These are phyloP conservation scores for Ectemnius lituratus DNA, from an alignment of 2,888 invertebrate genomes.

Conservation along the genomic window DNA sequence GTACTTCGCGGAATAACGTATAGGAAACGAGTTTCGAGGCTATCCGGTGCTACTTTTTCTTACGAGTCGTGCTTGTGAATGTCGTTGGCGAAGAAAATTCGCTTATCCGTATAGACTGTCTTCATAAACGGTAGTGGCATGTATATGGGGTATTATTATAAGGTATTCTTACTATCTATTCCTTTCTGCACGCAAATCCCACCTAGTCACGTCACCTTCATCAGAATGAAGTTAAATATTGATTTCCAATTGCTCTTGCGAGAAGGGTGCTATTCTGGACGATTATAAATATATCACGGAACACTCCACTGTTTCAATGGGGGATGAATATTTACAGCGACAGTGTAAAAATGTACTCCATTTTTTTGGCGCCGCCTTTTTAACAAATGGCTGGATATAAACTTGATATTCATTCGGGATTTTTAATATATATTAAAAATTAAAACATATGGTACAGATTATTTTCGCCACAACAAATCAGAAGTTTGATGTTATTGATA, in stretches of 20 bases:
- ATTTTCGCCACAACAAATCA: too few relatives aligned
- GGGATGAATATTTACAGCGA: constrained; percentile 22
- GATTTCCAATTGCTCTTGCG: constrained; percentile 61
- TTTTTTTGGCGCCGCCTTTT: too few relatives aligned
- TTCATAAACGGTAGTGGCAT: constrained; percentile 35
- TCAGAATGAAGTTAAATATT: constrained; percentile 62
- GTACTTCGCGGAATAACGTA: too few relatives aligned
- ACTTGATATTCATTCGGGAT: too few relatives aligned
- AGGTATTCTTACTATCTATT: constrained; percentile 55
- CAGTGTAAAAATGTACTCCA: too few relatives aligned
- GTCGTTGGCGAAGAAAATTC: constrained; percentile 21
- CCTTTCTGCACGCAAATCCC: constrained; percentile 59
- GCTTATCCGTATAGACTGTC: background rate
- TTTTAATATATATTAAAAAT: too few relatives aligned
- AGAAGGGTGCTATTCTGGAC: constrained; percentile 56
- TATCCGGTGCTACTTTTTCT: background rate
- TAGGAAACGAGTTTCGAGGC: too few relatives aligned
- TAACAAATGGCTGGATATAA: too few relatives aligned
- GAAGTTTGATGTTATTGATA: too few relatives aligned
- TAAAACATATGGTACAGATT: too few relatives aligned
- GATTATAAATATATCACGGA: constrained; percentile 54
- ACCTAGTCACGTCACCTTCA: constrained; percentile 61
- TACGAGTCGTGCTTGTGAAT: background rate
- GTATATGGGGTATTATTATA: constrained; percentile 47
- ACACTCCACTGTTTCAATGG: constrained; percentile 20